phyloP scores from a whole-genome alignment of 2,113 vertebrate genomes.

The Hipposideros armiger region DNA sequence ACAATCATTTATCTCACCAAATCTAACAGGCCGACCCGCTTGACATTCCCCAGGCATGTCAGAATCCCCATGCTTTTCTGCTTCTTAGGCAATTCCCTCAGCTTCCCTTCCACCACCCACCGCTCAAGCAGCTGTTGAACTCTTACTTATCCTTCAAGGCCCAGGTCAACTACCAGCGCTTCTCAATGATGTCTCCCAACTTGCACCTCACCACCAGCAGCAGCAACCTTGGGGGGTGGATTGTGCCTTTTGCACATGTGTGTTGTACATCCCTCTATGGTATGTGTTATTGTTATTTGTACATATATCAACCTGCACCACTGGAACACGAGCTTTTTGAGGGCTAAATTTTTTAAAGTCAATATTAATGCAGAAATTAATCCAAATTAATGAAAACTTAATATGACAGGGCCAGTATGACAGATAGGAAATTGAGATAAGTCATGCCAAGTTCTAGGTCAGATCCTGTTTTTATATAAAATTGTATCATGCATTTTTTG shows the following conservation, averaged over 20 bases:
- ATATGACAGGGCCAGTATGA: neutral
- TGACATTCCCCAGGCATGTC: conserved; percentile 1
- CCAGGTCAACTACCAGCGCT: neutral
- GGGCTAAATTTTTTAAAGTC: neutral
- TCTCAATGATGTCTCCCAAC: neutral
- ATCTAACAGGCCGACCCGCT: neutral
- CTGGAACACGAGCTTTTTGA: neutral
- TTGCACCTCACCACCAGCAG: neutral
- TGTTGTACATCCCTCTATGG: neutral
- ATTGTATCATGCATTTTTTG: neutral
- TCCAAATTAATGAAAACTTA: conserved; percentile 32
- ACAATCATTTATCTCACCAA: conserved; percentile 32
- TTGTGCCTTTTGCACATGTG: accelerated
- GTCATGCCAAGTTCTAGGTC: neutral
- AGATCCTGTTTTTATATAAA: conserved; percentile 8
- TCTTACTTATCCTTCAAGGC: neutral
- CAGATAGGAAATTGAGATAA: neutral
- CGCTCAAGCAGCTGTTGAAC: neutral
- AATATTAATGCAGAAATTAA: conserved; percentile 30
- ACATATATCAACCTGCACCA: neutral
- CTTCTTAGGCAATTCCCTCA: neutral
- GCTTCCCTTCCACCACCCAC: neutral
- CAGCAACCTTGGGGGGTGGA: neutral
- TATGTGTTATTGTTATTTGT: neutral
- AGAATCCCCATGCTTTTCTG: neutral